Evolutionary conservation across 2,888 invertebrate genomes (phyloP), one percentile per base, ranked within the genome.

Genomic region (Camptogramma bilineatum): DNA sequence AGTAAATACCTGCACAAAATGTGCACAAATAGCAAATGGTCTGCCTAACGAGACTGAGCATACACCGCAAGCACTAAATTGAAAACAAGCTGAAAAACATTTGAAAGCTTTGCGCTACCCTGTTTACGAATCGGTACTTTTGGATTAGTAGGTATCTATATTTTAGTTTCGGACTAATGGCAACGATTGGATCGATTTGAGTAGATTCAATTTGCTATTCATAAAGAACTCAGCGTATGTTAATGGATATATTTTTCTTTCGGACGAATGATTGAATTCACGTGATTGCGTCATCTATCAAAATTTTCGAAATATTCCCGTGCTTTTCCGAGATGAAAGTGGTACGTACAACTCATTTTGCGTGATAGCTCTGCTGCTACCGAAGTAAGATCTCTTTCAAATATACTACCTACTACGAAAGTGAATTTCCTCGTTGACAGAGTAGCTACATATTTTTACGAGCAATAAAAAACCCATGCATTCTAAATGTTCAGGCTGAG

Each of bases 391-490:
- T 69, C 73, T 76, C 69, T 79, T 77, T 80, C 72, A 77, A 80
- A 82, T 80, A 81, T 83, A n/a, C 79, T 75, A 76, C 58, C 13
- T 73, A 71, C 70, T 68, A 74, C 71, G 71, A 71, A 75, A 77
- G 77, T 79, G 78, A 79, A 76, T 80, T 78, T 75, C 70, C 73
- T 72, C 44, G 54, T 16, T 17, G 44, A 44, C 16, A 39, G 31
- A 53, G 48, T 46, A 76, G 72, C 76, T 75, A 74, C 75, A 76
- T 75, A 74, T 76, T 72, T 84, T 82, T 84, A 85, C 82, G 76
- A 78, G 73, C 79, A 79, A 76, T 84, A 84, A 84, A 83, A 75
- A 75, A 78, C 71, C 74, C 77, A 76, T 76, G 76, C 76, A 79
- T 79, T 73, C 66, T 74, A 78, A 79, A 84, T 82, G 19, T 48